Evolutionary conservation across 2,888 invertebrate genomes (phyloP), one percentile per base, ranked within the genome.

Genomic region (Resseliella maxima): DNA sequence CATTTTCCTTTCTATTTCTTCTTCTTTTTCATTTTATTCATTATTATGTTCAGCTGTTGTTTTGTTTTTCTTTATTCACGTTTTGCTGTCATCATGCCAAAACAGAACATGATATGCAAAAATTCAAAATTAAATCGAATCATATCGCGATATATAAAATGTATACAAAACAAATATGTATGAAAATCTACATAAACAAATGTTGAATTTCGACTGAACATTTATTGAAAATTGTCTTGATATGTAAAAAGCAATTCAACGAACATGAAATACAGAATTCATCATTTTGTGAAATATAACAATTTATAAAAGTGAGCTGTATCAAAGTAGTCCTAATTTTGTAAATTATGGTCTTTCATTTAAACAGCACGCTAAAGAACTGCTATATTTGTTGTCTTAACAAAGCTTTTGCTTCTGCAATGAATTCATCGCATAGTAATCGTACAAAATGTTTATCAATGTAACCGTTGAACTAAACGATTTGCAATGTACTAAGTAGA

Each of bases 41-140:
- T 10, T 24, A 59, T 24, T 6, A n/a, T 59, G n/a, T 59, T 59
- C 59, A 59, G 59, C 59, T 59, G 59, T 59, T 59, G 59, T 59
- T 59, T 59, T 59, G 59, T 24, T 59, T 59, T 24, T 2, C 59
- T 59, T 59, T 18, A 18, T 18, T 59, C 59, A 59, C 59, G 59
- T 59, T 59, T 59, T 15, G 59, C 59, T 59, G 59, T 59, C 59
- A 59, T 59, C 59, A 15, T 72, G 72, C 72, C 72, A 72, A 72
- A 35, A 72, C 72, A 72, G 72, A 72, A 72, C 31, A 72, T 72
- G 72, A 72, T 72, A 31, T 72, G 72, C 72, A 72, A 72, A 50
- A 72, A 72, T 72, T 72, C 35, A 31, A 72, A 31, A 27, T 24
- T n/a, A n/a, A n/a, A 50, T 50, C 41, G 41, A 41, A n/a, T n/a